These are phyloP conservation scores for Automeris io DNA, from an alignment of 2,888 invertebrate genomes.

Conservation along the genomic window DNA sequence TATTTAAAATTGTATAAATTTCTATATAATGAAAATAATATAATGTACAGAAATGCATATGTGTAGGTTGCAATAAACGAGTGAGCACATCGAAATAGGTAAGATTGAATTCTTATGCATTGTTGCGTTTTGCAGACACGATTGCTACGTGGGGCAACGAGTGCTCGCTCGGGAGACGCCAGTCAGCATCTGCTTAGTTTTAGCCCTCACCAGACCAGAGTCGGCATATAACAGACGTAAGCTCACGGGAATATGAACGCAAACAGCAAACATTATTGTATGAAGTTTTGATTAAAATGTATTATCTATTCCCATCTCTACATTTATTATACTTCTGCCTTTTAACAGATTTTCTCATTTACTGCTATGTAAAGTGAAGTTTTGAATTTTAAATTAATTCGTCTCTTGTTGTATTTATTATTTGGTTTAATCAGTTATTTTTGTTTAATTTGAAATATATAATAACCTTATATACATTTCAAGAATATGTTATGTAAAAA, in stretches of 20 bases:
- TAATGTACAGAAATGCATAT: too few species aligned
- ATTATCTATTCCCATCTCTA: not conserved
- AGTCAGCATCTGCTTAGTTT: constrained; percentile 69
- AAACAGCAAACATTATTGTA: not conserved
- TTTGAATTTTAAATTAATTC: too few species aligned
- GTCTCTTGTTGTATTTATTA: too few species aligned
- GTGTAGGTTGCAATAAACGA: not conserved
- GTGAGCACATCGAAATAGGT: constrained; percentile 22
- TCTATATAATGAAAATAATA: too few species aligned
- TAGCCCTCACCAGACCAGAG: constrained; percentile 42
- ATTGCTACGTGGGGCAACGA: constrained; percentile 57
- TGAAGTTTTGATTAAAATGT: constrained; percentile 1
- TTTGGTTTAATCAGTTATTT: too few species aligned
- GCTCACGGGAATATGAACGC: constrained; percentile 18
- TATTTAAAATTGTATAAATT: too few species aligned
- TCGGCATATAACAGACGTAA: constrained; percentile 21
- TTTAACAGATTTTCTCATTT: too few species aligned
- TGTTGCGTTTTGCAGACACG: constrained; percentile 69
- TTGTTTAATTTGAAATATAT: too few species aligned
- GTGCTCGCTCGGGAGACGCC: constrained; percentile 62
- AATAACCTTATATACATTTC: too few species aligned
- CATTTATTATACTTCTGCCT: too few species aligned
- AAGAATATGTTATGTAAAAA: too few species aligned
- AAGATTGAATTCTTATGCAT: constrained; percentile 71
- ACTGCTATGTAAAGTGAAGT: too few species aligned